phyloP scores from a whole-genome alignment of 2,888 invertebrate species.

The Polyploca ridens region DNA sequence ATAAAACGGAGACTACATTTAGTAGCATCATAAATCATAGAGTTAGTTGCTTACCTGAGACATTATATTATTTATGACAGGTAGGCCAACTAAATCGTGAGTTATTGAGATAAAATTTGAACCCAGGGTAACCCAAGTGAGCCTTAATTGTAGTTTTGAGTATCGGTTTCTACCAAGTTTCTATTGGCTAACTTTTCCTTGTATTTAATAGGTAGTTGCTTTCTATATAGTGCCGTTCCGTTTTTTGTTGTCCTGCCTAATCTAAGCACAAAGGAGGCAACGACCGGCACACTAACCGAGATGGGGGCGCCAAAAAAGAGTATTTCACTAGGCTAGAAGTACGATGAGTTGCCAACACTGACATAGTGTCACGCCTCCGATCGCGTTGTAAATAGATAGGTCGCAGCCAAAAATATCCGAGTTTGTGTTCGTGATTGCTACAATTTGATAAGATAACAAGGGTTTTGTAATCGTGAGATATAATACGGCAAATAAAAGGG shows the following conservation, averaged over 20 bases:
- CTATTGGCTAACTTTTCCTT: background rate
- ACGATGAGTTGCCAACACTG: constrained; percentile 42
- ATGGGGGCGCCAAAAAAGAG: constrained; percentile 52
- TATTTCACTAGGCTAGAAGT: constrained; percentile 24
- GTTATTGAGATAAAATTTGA: too few relatives aligned
- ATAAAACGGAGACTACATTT: background rate
- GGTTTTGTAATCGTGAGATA: constrained; percentile 7
- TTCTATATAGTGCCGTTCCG: constrained; percentile 12
- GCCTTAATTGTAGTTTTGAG: too few relatives aligned
- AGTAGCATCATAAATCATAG: too few relatives aligned
- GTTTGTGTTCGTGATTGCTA: constrained; percentile 10
- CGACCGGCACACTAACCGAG: constrained; percentile 73
- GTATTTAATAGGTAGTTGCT: background rate
- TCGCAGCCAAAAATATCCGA: constrained; percentile 32
- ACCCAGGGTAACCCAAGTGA: too few relatives aligned
- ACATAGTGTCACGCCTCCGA: constrained; percentile 26
- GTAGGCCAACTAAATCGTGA: too few relatives aligned
- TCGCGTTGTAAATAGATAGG: constrained; percentile 19
- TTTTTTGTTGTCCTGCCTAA: constrained; percentile 20
- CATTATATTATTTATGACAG: too few relatives aligned
- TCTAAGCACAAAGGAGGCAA: constrained; percentile 47
- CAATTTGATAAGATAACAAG: constrained; percentile 22
- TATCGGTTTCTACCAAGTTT: background rate
- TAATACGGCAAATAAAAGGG: background rate
- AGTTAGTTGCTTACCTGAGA: too few relatives aligned